Conservation (phyloP, 2,797 vertebrate species). For the Chelidonichthys spinosus region DNA sequence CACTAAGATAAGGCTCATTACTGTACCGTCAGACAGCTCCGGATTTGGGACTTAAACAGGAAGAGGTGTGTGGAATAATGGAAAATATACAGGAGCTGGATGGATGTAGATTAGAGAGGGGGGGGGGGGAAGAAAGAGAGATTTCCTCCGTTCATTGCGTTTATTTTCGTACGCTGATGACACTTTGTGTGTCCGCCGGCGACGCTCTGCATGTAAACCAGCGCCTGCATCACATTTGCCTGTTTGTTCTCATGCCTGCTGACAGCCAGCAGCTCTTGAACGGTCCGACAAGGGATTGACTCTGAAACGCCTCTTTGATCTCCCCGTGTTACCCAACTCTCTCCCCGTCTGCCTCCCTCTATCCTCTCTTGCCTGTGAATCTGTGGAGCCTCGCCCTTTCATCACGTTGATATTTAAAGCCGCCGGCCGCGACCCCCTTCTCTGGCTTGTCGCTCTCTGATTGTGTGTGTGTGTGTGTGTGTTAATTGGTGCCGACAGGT, state of each 20-base stretch:
- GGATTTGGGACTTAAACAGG: constrained; percentile 3
- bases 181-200: constrained; percentile 16
- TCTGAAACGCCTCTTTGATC: constrained; percentile 71
- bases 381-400: constrained; percentile 50
- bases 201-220: constrained; percentile 55
- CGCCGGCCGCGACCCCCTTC: constrained; percentile 1
- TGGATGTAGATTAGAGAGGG: constrained; percentile 26
- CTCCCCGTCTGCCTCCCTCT: constrained; percentile 19
- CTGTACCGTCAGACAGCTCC: constrained; percentile 9
- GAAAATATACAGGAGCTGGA: constrained; percentile 7
- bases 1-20: background rate
- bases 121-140: background rate
- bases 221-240: constrained; percentile 42
- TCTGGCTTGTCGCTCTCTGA: constrained; percentile 19
- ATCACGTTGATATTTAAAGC: constrained; percentile 68
- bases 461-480: constrained; percentile 2
- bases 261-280: constrained; percentile 65
- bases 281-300: constrained; percentile 60
- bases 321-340: constrained; percentile 39
- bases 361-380: constrained; percentile 27
- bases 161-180: constrained; percentile 46
- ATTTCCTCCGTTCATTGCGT: constrained; percentile 23
- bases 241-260: constrained; percentile 72
- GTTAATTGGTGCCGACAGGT: constrained; percentile 54
- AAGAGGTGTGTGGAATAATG: background rate